Conservation (phyloP, 2,113 vertebrate species). For the Cathartes aura region DNA sequence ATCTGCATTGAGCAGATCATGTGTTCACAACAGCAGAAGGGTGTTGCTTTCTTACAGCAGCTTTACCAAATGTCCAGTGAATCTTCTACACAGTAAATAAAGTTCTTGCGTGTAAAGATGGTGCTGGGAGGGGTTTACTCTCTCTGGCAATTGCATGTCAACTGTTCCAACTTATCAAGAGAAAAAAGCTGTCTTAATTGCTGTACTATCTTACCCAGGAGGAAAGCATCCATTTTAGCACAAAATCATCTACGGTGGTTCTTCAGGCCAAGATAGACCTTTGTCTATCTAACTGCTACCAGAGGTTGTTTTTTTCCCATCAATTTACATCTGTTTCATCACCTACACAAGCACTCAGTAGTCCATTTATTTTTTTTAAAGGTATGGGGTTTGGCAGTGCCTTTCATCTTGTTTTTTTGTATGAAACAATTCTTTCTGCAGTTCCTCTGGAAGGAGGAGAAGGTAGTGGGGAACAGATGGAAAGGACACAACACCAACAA, state of each 20-base stretch:
- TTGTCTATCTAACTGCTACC: background rate
- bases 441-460: background rate
- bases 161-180: background rate
- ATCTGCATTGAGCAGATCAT: background rate
- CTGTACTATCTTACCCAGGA: background rate
- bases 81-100: background rate
- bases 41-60: background rate
- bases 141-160: background rate
- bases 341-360: background rate
- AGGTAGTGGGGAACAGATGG: background rate
- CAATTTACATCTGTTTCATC: background rate
- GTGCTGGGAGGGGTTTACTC: background rate
- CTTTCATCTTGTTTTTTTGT: background rate
- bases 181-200: background rate
- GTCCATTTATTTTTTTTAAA: background rate
- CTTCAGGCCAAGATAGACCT: background rate
- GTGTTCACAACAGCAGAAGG: conserved; percentile 1
- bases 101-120: background rate
- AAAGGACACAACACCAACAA: background rate
- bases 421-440: background rate
- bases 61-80: conserved; percentile 44
- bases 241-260: background rate
- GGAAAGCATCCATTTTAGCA: background rate
- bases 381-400: background rate
- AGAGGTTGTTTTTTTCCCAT: background rate